These are phyloP conservation scores for Brachionus asplanchnoidis DNA, from an alignment of 1,140 invertebrate species.

Conservation along the genomic window DNA sequence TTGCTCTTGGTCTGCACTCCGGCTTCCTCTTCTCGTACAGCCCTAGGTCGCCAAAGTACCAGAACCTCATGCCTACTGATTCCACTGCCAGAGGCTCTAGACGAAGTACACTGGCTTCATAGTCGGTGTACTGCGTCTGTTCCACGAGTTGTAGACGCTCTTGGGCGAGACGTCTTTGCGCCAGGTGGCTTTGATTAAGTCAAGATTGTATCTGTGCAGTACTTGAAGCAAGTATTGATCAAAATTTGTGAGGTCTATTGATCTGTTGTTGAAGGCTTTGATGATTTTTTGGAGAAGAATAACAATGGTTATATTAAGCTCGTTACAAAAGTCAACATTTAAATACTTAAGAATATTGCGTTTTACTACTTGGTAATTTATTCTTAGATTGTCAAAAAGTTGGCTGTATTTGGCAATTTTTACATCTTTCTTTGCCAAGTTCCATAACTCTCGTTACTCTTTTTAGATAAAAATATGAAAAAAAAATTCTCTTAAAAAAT, in stretches of 20 bases:
- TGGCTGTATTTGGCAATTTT: no score
- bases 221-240: slow-evolving; percentile 31
- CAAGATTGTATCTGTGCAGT: background rate
- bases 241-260: background rate
- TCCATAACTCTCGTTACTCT: no score
- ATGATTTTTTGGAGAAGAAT: no score
- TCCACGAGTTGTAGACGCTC: background rate
- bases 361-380: no score
- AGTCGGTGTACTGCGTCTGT: slow-evolving; percentile 6
- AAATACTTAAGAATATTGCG: no score
- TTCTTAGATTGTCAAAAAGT: no score
- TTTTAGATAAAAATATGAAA: no score
- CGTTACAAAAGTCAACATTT: no score
- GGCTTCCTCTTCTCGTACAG: background rate
- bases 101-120: slow-evolving; percentile 3
- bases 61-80: slow-evolving; percentile 8
- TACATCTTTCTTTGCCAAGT: no score
- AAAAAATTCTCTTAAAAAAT: no score
- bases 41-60: slow-evolving; percentile 31
- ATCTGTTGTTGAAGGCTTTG: no score
- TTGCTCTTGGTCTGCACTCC: background rate
- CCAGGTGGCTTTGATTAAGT: slow-evolving; percentile 1
- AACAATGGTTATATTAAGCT: no score
- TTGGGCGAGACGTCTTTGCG: background rate
- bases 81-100: slow-evolving; percentile 19